Percentiles rank a stretch among this genome's conserved stretches.
Evolutionary conservation across 1,140 invertebrate genomes (phyloP).

Genomic region (Oscheius sp.): DNA sequence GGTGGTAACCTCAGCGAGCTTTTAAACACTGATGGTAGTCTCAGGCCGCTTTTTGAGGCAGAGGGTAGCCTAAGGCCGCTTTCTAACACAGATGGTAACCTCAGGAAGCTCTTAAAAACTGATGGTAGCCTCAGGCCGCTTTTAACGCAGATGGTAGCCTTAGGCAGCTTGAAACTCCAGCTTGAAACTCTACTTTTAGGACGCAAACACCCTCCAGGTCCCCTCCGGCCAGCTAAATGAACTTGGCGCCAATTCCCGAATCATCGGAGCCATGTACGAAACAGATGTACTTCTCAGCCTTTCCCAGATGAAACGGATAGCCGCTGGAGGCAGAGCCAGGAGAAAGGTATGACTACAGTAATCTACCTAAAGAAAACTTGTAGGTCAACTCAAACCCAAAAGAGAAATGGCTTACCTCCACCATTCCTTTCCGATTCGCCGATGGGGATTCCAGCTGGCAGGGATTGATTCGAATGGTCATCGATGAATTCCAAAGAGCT

Average conservation of each 20-base stretch:
- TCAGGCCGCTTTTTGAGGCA: too few species aligned
- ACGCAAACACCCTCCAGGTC: neutral
- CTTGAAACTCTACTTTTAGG: too few species aligned
- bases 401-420: neutral
- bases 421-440: neutral
- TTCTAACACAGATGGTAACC: too few species aligned
- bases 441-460: constrained; percentile 13
- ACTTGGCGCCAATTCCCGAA: constrained; percentile 16
- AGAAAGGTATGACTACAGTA: neutral
- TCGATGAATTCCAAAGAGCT: constrained; percentile 4
- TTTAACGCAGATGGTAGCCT: too few species aligned
- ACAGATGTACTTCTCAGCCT: constrained; percentile 1
- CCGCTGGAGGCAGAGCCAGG: neutral
- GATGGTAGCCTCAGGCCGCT: too few species aligned
- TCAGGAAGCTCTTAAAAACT: too few species aligned
- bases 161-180: too few species aligned
- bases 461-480: neutral
- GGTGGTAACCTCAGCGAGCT: too few species aligned
- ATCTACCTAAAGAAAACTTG: neutral
- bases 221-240: constrained; percentile 4
- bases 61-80: too few species aligned
- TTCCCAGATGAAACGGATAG: neutral
- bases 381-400: neutral
- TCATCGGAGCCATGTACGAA: constrained; percentile 14
- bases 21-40: too few species aligned